Base-by-base conservation (phyloP, 2,797 vertebrate species). In the Heteromormyrus szaboi region DNA sequence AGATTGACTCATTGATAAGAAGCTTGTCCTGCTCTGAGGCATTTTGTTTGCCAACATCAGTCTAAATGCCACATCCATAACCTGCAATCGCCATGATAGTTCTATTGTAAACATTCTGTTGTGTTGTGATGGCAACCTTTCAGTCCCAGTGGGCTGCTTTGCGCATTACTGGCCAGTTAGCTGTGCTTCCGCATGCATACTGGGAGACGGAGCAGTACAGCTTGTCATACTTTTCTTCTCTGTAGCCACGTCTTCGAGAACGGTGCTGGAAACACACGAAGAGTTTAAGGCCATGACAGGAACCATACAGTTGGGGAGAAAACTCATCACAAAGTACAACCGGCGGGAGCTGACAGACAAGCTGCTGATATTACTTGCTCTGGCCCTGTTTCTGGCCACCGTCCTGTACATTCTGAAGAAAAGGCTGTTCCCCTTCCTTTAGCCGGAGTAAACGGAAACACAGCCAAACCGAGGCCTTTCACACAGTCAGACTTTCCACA, bases 211-310 rank as follows among this genome's bases (percentile, higher is more conserved):
- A 51, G 56, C 12, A 11, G 53, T 44, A 29, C 19, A 11, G 17
- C 6, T 8, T 54, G 19, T 86, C 62, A 46, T 54, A 33, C 83
- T 46, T 51, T 29, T 89, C 88, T 62, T 89, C 22, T 90, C 89
- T 90, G 2, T 92, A 97, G 96, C 97, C 11, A 99, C 95, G 89
- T 99, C 98, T 56, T 99, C 98, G 0, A 96, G 96, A 92, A 98
- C 98, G 0, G 95, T 99, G 89, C 95, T 96, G 91, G 98, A 99
- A 92, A 97, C 98, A 87, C 98, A 98, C n/a, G 98, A 99, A 46
- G 98, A 99, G 72, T 99, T 99, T 93, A 99, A 98, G 92, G 97
- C 97, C 88, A 99, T 99, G 98, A 98, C 98, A 0, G 98, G 98
- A 87, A 99, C 98, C 86, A 99, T 99, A 91, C 97, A 98, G 92